A percentile compares a stretch with the other conserved stretches of the same genome.
Conservation (phyloP, 2,797 vertebrate species). For the Selene dorsalis region DNA sequence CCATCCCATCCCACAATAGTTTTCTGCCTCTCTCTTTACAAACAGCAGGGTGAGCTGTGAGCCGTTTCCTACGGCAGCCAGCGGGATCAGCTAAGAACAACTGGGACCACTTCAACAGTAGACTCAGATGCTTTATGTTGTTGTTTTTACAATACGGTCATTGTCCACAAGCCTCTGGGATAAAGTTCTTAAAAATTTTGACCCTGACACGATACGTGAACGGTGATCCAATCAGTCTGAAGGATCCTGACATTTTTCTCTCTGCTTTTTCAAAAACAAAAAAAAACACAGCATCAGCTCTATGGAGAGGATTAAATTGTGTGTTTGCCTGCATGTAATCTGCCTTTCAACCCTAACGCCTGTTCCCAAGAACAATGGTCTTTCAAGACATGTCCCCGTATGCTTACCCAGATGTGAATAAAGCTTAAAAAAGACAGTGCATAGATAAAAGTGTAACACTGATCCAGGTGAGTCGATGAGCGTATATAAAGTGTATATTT, state of each 20-base stretch:
- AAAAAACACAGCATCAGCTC: neutral
- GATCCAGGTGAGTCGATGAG: neutral
- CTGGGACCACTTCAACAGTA: conserved; percentile 12
- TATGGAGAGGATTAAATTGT: neutral
- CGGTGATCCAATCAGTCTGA: neutral
- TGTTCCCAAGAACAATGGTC: too few species aligned
- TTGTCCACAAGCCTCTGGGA: conserved; percentile 4
- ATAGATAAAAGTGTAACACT: neutral
- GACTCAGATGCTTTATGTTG: conserved; percentile 25
- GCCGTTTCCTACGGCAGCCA: conserved; percentile 8
- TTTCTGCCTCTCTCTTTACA: conserved; percentile 4
- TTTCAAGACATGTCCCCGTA: too few species aligned
- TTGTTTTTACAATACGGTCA: conserved; percentile 16
- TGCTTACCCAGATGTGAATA: too few species aligned
- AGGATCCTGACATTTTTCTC: neutral
- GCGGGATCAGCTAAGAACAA: conserved; percentile 14
- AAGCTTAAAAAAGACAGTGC: too few species aligned
- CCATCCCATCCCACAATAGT: conserved; percentile 4
- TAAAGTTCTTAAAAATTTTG: neutral
- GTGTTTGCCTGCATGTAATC: neutral
- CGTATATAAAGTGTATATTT: too few species aligned
- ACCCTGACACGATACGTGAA: neutral
- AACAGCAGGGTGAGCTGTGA: neutral
- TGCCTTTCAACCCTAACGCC: too few species aligned
- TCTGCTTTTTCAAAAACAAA: conserved; percentile 11